Base-by-base conservation (phyloP, 2,888 invertebrate species). In the Acanthosepion esculentum region DNA sequence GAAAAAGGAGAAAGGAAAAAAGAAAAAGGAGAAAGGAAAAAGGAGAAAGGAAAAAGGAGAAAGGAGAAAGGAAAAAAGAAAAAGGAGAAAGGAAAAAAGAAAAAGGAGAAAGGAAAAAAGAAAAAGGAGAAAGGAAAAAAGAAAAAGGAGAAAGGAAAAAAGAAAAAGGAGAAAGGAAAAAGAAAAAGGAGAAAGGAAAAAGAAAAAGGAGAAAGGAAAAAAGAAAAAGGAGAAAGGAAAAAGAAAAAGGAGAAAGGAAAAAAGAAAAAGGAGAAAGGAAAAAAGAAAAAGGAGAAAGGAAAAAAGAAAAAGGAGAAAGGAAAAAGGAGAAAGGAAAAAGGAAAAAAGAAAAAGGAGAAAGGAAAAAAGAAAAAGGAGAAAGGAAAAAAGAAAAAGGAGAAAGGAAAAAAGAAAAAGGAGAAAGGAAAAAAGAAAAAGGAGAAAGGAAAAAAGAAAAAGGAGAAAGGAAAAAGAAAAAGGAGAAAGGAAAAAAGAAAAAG, bases 161-260 rank as follows among this genome's bases (percentile, higher is more conserved):
- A n/a, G n/a, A n/a, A n/a, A n/a, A n/a, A n/a, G 5, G 0, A 33
- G n/a, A 33, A 12, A n/a, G 4, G 3, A 18, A n/a, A 33, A 33
- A n/a, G 29, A 0, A 78, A 29, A n/a, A 3, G n/a, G n/a, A 78
- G 1, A 78, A 15, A 10, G 7, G 0, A n/a, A 10, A n/a, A 29
- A 78, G 33, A 18, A 2, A 78, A 78, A n/a, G 1, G 0, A 78
- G 6, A 8, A 18, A 78, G 33, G 1, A 33, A n/a, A 4, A 78
- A 33, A 0, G 7, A 15, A 78, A 2, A 6, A 4, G 12, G 8
- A 10, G 10, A 1, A 29, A 3, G 5, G 15, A 1, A 33, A n/a
- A 5, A 78, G 15, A 5, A 12, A 78, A 4, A 78, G 0, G 3
- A 33, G 2, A 78, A 1, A 15, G 15, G 18, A 18, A 15, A 18